Evolutionary conservation across 2,888 invertebrate species (phyloP), one percentile per base, ranked within the genome.

Genomic region (Eupithecia insigniata): DNA sequence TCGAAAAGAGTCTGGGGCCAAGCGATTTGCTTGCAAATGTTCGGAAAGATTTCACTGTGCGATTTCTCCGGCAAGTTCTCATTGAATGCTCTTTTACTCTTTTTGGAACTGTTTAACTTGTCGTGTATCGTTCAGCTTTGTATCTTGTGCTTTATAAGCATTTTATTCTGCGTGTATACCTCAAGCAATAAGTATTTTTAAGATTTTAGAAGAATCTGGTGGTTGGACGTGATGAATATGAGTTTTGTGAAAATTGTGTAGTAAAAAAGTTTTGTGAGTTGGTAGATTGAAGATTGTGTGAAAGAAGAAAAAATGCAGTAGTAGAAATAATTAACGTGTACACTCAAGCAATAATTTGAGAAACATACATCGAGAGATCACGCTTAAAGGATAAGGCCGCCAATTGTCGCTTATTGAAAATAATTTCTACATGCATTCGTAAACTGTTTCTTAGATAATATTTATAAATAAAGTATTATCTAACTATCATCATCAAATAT

Each of bases 111-210:
- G 58, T 58, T 66, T 39, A 58, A 64, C n/a, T 60, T 73, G 32
- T 61, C 51, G 61, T 70, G 61, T 66, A 62, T 62, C 55, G 69
- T 71, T 46, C 32, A 61, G 60, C 46, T 69, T 73, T 71, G 43
- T 39, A 46, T 62, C 46, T 60, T 60, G 60, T n/a, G 18, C 46
- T n/a, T n/a, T 30, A 4, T 70, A 60, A 66, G 46, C 55, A 67
- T 69, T 66, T 61, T 64, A 34, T 43, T 46, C 71, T 69, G 72
- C 85, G 91, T 22, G 55, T 55, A 55, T 26, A 26, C 14, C 88
- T 89, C 90, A 89, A 90, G 89, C 55, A 26, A 26, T 26, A 88
- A 90, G 90, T 90, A 87, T 72, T 68, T 22, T 61, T 43, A 32
- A 61, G 43, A 28, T 55, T 55, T 55, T 28, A 12, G 30, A 18